Conservation (phyloP, 2,888 invertebrate genomes). For the Tenthredo notha region DNA sequence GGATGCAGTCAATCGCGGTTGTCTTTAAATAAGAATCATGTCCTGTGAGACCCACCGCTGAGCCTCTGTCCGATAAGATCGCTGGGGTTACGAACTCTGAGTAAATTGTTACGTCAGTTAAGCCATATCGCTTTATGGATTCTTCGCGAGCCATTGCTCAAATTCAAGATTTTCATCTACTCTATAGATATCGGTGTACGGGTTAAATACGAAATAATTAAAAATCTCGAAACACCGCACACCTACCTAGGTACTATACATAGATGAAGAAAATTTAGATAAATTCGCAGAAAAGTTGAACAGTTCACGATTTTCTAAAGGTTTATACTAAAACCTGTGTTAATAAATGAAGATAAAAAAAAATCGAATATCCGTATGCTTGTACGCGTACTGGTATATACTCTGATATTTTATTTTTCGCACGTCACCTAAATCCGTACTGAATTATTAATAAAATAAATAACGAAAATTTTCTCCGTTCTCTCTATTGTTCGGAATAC, state of each 20-base stretch:
- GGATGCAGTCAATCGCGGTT: constrained; percentile 38
- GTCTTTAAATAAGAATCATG: neutral
- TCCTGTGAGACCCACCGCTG: constrained; percentile 40
- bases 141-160: constrained; percentile 11
- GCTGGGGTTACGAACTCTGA: constrained; percentile 30
- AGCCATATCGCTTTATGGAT: neutral
- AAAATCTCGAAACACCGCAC: neutral
- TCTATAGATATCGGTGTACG: neutral
- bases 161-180: neutral
- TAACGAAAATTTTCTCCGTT: neutral
- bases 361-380: too few species aligned
- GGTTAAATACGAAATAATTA: neutral
- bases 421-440: neutral
- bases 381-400: too few species aligned
- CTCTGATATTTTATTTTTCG: neutral
- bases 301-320: too few species aligned
- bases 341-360: neutral
- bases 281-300: neutral
- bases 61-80: constrained; percentile 40
- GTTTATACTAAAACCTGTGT: neutral
- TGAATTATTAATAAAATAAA: neutral
- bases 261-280: neutral
- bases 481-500: neutral
- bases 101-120: constrained; percentile 52
- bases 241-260: too few species aligned